Conservation (phyloP, 2,888 invertebrate genomes). For the Xestobium rufovillosum region DNA sequence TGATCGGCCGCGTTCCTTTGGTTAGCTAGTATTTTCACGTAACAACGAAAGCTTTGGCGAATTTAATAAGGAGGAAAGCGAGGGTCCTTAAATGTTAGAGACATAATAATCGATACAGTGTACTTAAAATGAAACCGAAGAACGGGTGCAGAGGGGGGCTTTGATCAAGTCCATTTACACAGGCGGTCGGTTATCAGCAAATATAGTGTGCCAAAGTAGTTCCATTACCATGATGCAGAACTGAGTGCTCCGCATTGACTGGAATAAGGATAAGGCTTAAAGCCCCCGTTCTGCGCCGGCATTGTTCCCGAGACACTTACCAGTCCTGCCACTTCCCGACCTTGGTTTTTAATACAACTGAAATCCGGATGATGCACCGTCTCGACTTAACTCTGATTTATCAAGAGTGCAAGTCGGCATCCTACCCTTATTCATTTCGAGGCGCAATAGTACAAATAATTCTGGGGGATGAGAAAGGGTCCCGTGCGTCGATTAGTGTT, state of each 20-base stretch:
- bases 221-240: constrained; percentile 3
- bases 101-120: constrained; percentile 9
- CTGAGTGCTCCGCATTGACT: not conserved
- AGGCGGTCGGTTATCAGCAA: no score
- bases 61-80: no score
- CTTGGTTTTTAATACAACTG: constrained; percentile 6
- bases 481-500: no score
- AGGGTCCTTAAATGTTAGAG: constrained; percentile 3
- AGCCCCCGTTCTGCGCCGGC: not conserved
- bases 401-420: constrained; percentile 29
- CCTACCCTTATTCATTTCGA: no score
- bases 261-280: not conserved
- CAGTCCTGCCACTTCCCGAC: constrained; percentile 3
- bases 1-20: no score
- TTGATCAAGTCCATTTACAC: no score
- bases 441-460: no score
- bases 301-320: constrained; percentile 5
- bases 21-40: no score
- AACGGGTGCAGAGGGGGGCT: no score
- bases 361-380: constrained; percentile 20
- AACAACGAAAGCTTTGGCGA: no score
- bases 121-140: no score
- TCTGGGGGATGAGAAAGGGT: no score
- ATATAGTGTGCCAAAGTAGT: constrained; percentile 1
- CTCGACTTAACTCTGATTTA: constrained; percentile 30